phyloP scores from a whole-genome alignment of 2,888 invertebrate species.

The Cryptosula pallasiana region DNA sequence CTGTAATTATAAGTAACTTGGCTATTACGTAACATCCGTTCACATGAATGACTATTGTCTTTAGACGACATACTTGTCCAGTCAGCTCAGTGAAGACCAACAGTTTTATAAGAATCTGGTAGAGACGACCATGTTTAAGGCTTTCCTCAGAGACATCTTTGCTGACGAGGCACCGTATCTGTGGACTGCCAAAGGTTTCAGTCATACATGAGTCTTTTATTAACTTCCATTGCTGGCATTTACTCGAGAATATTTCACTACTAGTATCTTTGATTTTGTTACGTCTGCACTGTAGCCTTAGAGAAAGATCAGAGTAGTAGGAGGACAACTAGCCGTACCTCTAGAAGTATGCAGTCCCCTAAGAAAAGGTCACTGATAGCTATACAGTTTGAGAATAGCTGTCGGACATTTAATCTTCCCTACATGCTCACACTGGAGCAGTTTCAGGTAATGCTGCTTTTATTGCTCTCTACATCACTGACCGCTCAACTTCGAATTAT shows the following conservation, averaged over 20 bases:
- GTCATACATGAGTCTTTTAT: too few relatives aligned
- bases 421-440: neutral
- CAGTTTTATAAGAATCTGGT: slow-evolving; percentile 1
- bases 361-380: neutral
- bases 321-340: neutral
- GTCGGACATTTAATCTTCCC: neutral
- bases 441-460: slow-evolving; percentile 23
- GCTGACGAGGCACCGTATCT: neutral
- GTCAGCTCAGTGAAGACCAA: slow-evolving; percentile 9
- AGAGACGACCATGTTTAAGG: slow-evolving; percentile 23
- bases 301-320: neutral
- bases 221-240: too few relatives aligned
- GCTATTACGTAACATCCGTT: too few relatives aligned
- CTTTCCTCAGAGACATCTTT: slow-evolving; percentile 1
- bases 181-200: slow-evolving; percentile 10
- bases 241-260: too few relatives aligned
- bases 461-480: too few relatives aligned
- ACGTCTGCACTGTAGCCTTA: too few relatives aligned
- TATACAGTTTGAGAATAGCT: slow-evolving; percentile 19
- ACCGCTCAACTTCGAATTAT: too few relatives aligned
- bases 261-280: too few relatives aligned
- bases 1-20: too few relatives aligned
- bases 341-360: neutral
- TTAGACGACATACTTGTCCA: slow-evolving; percentile 3
- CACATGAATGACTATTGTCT: too few relatives aligned